Evolutionary conservation across 2,113 vertebrate genomes (phyloP), one percentile per base, ranked within the genome.

Genomic region (Capricornis sumatraensis): DNA sequence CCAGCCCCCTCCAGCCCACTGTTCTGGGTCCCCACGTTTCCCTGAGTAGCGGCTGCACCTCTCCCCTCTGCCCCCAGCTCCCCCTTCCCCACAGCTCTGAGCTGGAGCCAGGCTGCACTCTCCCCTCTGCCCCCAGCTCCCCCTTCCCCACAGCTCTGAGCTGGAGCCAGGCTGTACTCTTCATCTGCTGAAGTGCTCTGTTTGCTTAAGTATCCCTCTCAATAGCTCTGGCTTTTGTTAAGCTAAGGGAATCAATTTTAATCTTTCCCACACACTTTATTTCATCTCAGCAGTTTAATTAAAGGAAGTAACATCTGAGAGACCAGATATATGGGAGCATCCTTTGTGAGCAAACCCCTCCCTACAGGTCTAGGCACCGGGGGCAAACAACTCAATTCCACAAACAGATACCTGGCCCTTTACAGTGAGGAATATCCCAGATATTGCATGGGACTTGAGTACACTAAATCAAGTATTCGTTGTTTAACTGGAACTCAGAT

Each of bases 261-360:
- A 95, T 74, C 81, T 89, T 57, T 55, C 33, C 40, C 58, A 27
- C 28, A 55, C 27, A 53, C 19, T 58, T 83, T 53, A 96, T 55
- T 96, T 91, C 85, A 96, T 87, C 14, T 58, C 9, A 2, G 43
- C 86, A 62, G 92, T 83, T 93, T 94, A 95, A 97, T 87, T 89
- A 96, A 93, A 91, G 85, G 55, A 89, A 36, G 76, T 6, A 62
- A 43, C 21, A 30, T 90, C 83, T 5, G 40, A 94, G 86, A 96
- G 89, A 87, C 67, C 76, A 53, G 89, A 28, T 36, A 30, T 1
- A 5, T 4, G 13, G 7, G 23, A 43, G 43, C 36, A 40, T 15
- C 89, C 55, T 71, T 71, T 11, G 45, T 11, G 17, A 16, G 21
- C 40, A 43, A 53, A 71, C 50, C 36, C 76, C 43, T 87, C 36